phyloP scores from a whole-genome alignment of 2,113 vertebrate genomes.

The Poicephalus meyeri region DNA sequence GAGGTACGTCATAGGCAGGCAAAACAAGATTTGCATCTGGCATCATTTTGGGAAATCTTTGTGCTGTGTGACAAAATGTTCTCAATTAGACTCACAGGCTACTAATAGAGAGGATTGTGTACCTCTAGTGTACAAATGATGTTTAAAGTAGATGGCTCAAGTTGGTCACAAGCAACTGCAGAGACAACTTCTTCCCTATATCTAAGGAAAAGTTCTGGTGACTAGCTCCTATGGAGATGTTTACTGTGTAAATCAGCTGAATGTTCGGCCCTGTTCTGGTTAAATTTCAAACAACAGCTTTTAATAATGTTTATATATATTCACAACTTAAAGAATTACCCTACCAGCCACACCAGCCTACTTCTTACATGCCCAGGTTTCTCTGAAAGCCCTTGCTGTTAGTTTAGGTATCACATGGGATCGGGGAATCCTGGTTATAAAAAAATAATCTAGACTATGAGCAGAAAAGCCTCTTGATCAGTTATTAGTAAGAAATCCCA shows the following conservation, averaged over 20 bases:
- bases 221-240: neutral
- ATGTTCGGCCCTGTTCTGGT: neutral
- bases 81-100: neutral
- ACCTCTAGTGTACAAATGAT: neutral
- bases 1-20: neutral
- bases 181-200: neutral
- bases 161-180: neutral
- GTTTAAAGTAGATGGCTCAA: neutral
- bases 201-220: neutral
- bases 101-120: neutral
- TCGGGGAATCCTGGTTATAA: neutral
- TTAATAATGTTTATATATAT: neutral
- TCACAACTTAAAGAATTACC: neutral
- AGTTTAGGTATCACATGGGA: neutral
- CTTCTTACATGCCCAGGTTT: neutral
- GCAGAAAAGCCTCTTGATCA: neutral
- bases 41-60: neutral
- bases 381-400: neutral
- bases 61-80: neutral
- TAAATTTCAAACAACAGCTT: neutral
- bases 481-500: neutral
- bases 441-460: neutral
- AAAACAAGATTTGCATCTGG: neutral
- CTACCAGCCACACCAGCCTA: neutral
- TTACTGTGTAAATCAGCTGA: neutral